phyloP scores from a whole-genome alignment of 2,113 vertebrate genomes.

The Paradoxurus hermaphroditus region DNA sequence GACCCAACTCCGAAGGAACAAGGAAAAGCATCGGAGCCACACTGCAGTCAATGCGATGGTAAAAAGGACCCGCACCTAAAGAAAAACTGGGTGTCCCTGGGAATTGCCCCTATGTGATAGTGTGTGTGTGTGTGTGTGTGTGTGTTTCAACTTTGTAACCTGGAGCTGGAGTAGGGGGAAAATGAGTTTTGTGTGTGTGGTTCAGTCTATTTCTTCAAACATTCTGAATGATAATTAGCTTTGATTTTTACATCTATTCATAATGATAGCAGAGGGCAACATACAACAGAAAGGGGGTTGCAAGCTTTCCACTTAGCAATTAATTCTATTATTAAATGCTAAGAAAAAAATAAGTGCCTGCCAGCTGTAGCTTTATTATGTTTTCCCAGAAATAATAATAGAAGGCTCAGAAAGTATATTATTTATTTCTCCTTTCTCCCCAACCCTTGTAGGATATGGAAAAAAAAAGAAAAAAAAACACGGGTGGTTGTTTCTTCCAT shows the following conservation, averaged over 20 bases:
- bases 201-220: constrained; percentile 78
- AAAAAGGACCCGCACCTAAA: not conserved
- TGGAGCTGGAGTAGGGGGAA: not conserved
- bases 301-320: constrained; percentile 85
- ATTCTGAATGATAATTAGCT: constrained; percentile 82
- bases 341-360: constrained; percentile 85
- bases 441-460: constrained; percentile 23
- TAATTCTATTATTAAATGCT: constrained; percentile 88
- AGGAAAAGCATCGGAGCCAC: too few species aligned
- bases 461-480: not conserved
- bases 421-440: constrained; percentile 70
- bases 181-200: constrained; percentile 55
- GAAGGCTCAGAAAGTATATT: constrained; percentile 80
- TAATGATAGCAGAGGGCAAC: constrained; percentile 83
- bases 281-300: constrained; percentile 79
- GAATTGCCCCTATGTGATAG: too few species aligned
- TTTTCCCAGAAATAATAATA: constrained; percentile 86
- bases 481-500: not conserved
- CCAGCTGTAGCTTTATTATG: constrained; percentile 88
- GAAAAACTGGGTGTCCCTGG: not conserved
- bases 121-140: not conserved
- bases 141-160: not conserved
- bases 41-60: too few species aligned
- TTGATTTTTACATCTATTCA: constrained; percentile 82
- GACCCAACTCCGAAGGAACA: not conserved